Evolutionary conservation across 1,140 invertebrate species (phyloP).

Genomic region (Bombus sibiricus): DNA sequence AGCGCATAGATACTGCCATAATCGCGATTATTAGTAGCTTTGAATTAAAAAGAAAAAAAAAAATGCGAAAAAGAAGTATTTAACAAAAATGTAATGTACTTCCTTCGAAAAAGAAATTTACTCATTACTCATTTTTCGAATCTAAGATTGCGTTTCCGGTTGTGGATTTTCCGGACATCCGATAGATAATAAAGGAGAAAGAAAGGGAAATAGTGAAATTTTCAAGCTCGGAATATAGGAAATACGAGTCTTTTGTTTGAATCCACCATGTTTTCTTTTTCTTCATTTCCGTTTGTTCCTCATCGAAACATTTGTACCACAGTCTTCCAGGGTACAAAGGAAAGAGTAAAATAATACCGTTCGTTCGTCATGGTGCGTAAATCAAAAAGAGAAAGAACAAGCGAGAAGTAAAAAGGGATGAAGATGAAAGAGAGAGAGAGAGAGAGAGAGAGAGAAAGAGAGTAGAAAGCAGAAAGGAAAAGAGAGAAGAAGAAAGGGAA

Average conservation of each 20-base stretch:
- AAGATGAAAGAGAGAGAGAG: constrained; percentile 45
- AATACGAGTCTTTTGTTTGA: constrained; percentile 19
- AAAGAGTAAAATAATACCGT: constrained; percentile 50
- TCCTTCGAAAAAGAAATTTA: background rate
- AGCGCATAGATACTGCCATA: constrained; percentile 3
- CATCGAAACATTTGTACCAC: constrained; percentile 63
- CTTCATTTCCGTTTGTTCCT: constrained; percentile 29
- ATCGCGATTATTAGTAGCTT: background rate
- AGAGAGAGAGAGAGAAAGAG: constrained; percentile 41
- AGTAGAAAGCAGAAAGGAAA: constrained; percentile 10
- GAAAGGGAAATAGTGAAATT: constrained; percentile 25
- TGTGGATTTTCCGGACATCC: constrained; percentile 56
- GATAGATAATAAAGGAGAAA: constrained; percentile 42
- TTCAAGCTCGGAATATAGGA: background rate
- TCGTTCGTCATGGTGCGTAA: constrained; percentile 60
- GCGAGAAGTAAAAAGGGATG: constrained; percentile 31
- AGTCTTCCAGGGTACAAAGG: constrained; percentile 71
- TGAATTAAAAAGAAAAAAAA: background rate
- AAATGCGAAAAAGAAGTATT: background rate
- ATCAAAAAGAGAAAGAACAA: constrained; percentile 58
- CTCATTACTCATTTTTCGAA: background rate
- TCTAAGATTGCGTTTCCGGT: constrained; percentile 12
- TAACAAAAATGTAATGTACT: background rate
- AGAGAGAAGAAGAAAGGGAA: background rate
- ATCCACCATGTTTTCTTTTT: background rate